Percentiles rank a stretch among this genome's conserved stretches.
Conservation (phyloP, 2,888 invertebrate genomes). For the Villa cingulata region DNA sequence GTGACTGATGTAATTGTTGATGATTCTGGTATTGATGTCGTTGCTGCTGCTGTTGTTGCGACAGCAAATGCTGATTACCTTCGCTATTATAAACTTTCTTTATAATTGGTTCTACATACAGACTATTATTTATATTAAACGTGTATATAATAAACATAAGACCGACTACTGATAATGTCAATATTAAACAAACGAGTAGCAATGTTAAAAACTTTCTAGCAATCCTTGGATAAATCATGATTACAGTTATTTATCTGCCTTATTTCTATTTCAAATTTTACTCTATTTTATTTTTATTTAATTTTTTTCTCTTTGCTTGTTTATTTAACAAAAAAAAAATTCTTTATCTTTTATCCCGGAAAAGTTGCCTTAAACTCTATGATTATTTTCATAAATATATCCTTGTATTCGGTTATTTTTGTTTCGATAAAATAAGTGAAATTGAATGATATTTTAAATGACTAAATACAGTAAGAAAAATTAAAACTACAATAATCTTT, state of each 20-base stretch:
- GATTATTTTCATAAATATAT: too few species aligned
- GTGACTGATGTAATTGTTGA: not conserved
- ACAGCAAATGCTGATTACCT: not conserved
- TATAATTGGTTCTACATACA: constrained; percentile 8
- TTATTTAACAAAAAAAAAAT: too few species aligned
- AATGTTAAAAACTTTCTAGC: constrained; percentile 18
- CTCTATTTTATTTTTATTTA: not conserved
- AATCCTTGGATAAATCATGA: constrained; percentile 20
- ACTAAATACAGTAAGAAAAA: too few species aligned
- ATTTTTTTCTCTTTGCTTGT: not conserved
- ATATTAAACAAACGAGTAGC: constrained; percentile 16
- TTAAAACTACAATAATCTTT: too few species aligned
- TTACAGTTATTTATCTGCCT: not conserved
- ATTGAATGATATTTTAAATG: too few species aligned
- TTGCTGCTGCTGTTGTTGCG: not conserved
- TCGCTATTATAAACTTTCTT: constrained; percentile 2
- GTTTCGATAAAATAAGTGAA: too few species aligned
- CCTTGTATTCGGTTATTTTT: too few species aligned
- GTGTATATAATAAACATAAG: constrained; percentile 16
- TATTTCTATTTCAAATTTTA: not conserved
- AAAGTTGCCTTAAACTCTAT: too few species aligned
- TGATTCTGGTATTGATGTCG: not conserved
- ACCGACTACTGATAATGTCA: constrained; percentile 18
- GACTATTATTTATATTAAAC: constrained; percentile 14
- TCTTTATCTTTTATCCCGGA: too few species aligned